Base-by-base conservation (phyloP, 2,888 invertebrate genomes). In the Hirtodrosophila alboralis region DNA sequence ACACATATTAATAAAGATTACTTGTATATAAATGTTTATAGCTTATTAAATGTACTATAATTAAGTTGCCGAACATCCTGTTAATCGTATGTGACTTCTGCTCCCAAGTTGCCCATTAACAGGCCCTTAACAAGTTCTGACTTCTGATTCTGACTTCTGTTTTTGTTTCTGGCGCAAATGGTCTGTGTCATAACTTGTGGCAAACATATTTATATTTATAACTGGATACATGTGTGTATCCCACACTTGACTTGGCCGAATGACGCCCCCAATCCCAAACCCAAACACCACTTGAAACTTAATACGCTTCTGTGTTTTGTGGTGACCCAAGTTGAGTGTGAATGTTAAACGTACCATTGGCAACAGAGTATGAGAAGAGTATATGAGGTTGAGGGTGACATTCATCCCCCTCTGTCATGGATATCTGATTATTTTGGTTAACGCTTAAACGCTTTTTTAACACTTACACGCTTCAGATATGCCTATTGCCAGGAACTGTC, bases 371-470 rank as follows among this genome's bases (percentile, higher is more conserved):
- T 30, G 21, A 21, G 14, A 30, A 14, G 41, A 34, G 33, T 12
- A 6, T 40, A 4, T 59, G 58, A 28, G 37, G 2, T 1, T 14
- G 27, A 7, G 34, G 9, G 7, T n/a, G 21, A 33, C 34, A 18
- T 41, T 40, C 59, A 37, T 28, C 61, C 57, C 51, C 57, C 12
- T 18, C 7, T n/a, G n/a, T n/a, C 10, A 7, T 26, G 13, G 31
- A 26, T 43, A 51, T 41, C 47, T 66, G 74, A 70, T 72, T 68
- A 84, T 79, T 84, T 84, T 65, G 71, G 68, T 57, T 74, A 77
- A 68, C 68, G 78, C 64, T 76, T 75, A 81, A 87, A 75, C 86
- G 85, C 75, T 88, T 86, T 84, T 75, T 80, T 86, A 85, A 87
- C 89, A 88, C 88, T 89, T 88, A 89, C 80, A 85, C 79, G 83